These are phyloP conservation scores for Thaumetopoea pityocampa DNA, from an alignment of 1,140 invertebrate species.

Conservation along the genomic window DNA sequence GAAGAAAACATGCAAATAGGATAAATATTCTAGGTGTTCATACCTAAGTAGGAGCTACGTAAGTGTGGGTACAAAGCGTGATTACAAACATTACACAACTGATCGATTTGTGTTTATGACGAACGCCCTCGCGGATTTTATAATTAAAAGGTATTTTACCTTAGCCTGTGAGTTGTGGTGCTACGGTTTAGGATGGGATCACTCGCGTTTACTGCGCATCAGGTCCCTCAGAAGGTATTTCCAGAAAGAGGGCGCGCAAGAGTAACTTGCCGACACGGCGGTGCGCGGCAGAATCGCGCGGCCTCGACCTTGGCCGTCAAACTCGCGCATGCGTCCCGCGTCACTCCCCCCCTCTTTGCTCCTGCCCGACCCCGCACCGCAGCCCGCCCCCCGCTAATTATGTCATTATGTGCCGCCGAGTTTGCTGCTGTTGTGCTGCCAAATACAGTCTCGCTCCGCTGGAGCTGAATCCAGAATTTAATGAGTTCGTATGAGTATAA, in stretches of 20 bases:
- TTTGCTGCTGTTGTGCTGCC: conserved; percentile 58
- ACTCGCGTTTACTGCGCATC: conserved; percentile 62
- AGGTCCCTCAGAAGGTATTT: conserved; percentile 47
- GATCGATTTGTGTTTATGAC: conserved; percentile 16
- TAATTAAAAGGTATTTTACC: conserved; percentile 24
- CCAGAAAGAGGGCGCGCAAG: conserved; percentile 53
- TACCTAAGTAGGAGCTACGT: conserved; percentile 8
- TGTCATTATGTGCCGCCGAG: conserved; percentile 59
- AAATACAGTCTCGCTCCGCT: conserved; percentile 55
- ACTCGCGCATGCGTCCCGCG: conserved; percentile 69
- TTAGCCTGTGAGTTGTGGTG: conserved; percentile 14
- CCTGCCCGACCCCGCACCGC: conserved; percentile 15
- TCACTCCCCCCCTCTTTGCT: conserved; percentile 31
- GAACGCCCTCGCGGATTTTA: not conserved
- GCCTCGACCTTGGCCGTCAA: conserved; percentile 74
- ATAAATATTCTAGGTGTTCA: conserved; percentile 3
- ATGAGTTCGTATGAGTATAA: conserved; percentile 22
- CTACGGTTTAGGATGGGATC: conserved; percentile 20
- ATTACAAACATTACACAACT: conserved; percentile 53
- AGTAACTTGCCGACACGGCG: conserved; percentile 54
- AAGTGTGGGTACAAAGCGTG: conserved; percentile 23
- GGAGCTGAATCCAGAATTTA: conserved; percentile 49
- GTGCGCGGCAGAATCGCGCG: conserved; percentile 69
- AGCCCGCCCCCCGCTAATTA: conserved; percentile 58
- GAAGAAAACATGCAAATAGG: conserved; percentile 4